Conservation (phyloP, 2,888 invertebrate species). For the Thera britannica region DNA sequence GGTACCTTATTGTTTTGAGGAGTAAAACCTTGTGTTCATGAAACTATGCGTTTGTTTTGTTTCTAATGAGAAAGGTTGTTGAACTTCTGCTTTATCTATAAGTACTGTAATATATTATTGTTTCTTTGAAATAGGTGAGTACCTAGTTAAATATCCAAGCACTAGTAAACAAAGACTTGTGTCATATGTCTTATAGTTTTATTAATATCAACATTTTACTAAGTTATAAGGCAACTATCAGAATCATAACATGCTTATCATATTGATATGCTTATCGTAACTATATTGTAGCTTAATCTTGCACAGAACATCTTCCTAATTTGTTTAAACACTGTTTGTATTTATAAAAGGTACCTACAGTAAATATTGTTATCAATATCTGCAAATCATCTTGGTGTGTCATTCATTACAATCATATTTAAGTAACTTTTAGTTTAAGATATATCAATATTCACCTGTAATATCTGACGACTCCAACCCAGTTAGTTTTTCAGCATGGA, state of each 20-base stretch:
- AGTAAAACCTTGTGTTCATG: neutral
- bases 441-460: too few relatives aligned
- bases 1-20: conserved; percentile 23
- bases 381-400: neutral
- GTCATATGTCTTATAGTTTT: too few relatives aligned
- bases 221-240: too few relatives aligned
- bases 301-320: neutral
- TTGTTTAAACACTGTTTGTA: too few relatives aligned
- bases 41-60: conserved; percentile 1
- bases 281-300: too few relatives aligned
- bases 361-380: neutral
- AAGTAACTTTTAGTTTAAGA: too few relatives aligned
- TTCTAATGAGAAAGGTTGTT: neutral
- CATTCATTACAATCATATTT: too few relatives aligned
- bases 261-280: too few relatives aligned
- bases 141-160: neutral
- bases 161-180: neutral
- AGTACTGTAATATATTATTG: neutral
- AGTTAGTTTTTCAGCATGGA: too few relatives aligned
- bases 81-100: neutral
- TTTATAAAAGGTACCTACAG: neutral
- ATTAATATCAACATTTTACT: too few relatives aligned
- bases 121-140: neutral
- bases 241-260: too few relatives aligned
- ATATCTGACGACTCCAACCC: too few relatives aligned